These are phyloP conservation scores for Tubulanus polymorphus DNA, from an alignment of 2,888 invertebrate genomes.

Conservation along the genomic window DNA sequence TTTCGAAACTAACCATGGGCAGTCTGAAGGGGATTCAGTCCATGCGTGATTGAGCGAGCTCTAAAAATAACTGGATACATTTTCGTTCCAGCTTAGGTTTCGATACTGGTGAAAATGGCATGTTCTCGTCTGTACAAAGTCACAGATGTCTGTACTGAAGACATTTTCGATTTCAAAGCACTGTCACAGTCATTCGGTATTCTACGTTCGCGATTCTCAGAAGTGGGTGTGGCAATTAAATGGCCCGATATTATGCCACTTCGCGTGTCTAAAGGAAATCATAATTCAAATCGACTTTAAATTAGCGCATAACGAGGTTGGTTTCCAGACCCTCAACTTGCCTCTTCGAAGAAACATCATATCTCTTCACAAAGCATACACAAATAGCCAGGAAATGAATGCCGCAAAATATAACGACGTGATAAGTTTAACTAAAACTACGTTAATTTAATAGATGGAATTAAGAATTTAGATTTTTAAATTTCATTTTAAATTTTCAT, in stretches of 20 bases:
- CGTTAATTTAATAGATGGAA: too few relatives aligned
- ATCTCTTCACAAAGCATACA: background rate
- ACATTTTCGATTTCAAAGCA: background rate
- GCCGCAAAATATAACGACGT: background rate
- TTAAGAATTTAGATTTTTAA: too few relatives aligned
- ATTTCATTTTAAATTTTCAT: too few relatives aligned
- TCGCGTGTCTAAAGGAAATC: background rate
- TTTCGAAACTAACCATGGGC: conserved; percentile 6
- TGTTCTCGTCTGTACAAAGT: background rate
- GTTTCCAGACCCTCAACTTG: background rate
- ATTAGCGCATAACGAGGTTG: background rate
- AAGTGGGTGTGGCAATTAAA: background rate
- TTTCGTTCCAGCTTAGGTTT: background rate
- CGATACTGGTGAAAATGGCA: background rate
- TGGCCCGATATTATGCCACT: background rate
- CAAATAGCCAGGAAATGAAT: background rate
- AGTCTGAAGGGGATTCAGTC: conserved; percentile 4
- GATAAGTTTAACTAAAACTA: background rate
- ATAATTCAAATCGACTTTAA: background rate
- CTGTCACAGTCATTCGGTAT: background rate
- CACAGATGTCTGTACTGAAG: background rate
- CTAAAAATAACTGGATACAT: background rate
- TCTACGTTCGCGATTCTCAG: background rate
- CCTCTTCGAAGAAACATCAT: background rate
- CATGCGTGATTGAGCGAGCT: background rate